These are phyloP conservation scores for Sitta europaea DNA, from an alignment of 2,113 vertebrate genomes.

Conservation along the genomic window DNA sequence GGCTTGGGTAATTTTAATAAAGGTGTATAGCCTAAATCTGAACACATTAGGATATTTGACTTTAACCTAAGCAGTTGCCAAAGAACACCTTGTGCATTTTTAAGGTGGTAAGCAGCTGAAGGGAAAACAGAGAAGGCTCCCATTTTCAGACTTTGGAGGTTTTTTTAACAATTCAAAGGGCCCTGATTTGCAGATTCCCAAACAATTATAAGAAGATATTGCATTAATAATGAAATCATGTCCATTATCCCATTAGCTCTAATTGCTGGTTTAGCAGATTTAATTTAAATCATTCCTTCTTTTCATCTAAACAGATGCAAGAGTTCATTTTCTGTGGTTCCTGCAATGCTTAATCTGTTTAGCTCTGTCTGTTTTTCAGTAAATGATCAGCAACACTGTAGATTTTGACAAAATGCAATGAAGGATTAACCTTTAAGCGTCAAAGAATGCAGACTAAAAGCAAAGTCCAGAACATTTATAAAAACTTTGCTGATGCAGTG, in stretches of 20 bases:
- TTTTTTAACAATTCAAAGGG: not conserved
- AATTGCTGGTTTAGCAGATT: not conserved
- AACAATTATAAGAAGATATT: not conserved
- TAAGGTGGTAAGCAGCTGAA: not conserved
- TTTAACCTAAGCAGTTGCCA: not conserved
- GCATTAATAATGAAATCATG: not conserved
- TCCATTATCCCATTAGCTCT: not conserved
- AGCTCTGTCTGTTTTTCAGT: not conserved
- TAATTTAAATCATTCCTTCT: not conserved
- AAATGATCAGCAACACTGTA: not conserved
- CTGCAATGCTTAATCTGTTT: not conserved
- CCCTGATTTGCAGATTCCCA: not conserved
- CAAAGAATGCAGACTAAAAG: not conserved
- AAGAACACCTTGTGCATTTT: not conserved
- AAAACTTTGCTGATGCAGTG: not conserved
- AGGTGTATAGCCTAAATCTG: not conserved
- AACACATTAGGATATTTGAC: not conserved
- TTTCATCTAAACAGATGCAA: not conserved
- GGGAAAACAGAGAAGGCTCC: not conserved
- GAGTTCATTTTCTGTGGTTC: not conserved
- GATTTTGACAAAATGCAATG: not conserved
- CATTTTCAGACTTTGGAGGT: not conserved
- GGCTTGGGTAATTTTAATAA: not conserved
- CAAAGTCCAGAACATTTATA: not conserved
- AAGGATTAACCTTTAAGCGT: not conserved